Conservation (phyloP, 1,140 invertebrate species). For the Anoplophora glabripennis region DNA sequence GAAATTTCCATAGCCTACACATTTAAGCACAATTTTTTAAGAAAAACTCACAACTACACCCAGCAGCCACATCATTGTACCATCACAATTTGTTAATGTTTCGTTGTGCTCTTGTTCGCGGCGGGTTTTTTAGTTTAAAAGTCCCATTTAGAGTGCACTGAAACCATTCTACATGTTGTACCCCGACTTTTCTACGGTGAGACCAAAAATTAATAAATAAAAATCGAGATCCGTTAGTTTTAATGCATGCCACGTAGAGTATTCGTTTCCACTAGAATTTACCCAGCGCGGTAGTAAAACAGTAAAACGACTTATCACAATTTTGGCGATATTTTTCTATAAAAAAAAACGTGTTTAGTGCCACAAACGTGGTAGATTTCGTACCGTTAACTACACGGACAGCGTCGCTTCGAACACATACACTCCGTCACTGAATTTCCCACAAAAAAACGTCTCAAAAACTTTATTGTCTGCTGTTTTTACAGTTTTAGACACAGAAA, state of each 20-base stretch:
- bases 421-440: constrained; percentile 29
- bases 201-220: not conserved
- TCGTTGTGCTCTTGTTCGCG: not conserved
- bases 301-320: constrained; percentile 7
- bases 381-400: constrained; percentile 26
- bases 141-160: not conserved
- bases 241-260: not conserved
- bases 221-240: not conserved
- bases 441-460: constrained; percentile 24
- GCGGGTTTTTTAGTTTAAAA: not conserved
- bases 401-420: constrained; percentile 23
- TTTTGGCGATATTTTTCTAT: constrained; percentile 1
- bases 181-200: not conserved
- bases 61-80: constrained; percentile 20
- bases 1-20: constrained; percentile 46
- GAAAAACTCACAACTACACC: constrained; percentile 28
- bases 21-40: constrained; percentile 36
- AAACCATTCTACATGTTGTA: not conserved
- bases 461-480: constrained; percentile 16
- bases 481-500: constrained; percentile 27
- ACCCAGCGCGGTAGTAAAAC: not conserved
- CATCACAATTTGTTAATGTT: constrained; percentile 13
- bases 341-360: constrained; percentile 19
- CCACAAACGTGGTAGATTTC: constrained; percentile 35
- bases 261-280: not conserved